A percentile compares a stretch with the other conserved stretches of the same genome.
Conservation (phyloP, 2,113 vertebrate species). For the Entelurus aequoreus region DNA sequence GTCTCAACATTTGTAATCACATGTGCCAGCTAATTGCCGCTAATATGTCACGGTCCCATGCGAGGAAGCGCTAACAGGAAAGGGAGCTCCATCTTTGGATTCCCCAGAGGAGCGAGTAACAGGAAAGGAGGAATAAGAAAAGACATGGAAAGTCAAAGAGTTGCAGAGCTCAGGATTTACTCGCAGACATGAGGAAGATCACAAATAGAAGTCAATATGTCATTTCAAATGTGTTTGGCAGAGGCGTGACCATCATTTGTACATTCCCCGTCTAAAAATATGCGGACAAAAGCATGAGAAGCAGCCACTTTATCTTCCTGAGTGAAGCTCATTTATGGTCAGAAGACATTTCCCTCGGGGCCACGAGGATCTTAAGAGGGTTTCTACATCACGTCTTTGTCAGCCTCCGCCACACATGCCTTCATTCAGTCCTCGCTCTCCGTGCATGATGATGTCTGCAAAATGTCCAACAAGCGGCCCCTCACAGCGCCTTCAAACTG, state of each 20-base stretch:
- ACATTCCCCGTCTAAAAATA: constrained; percentile 56
- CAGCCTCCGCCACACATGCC: constrained; percentile 24
- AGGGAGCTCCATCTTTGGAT: constrained; percentile 58
- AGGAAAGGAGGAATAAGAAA: constrained; percentile 37
- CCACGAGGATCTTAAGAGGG: constrained; percentile 13
- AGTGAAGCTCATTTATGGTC: constrained; percentile 29
- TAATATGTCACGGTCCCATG: constrained; percentile 16
- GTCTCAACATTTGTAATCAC: too few relatives aligned
- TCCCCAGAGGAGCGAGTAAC: constrained; percentile 68
- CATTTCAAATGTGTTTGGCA: constrained; percentile 41
- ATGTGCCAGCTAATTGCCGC: background rate
- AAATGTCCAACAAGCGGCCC: constrained; percentile 24
- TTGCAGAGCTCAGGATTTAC: constrained; percentile 10
- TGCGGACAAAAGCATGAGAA: constrained; percentile 43
- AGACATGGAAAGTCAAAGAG: constrained; percentile 54
- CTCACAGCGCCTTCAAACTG: constrained; percentile 5
- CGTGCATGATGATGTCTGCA: constrained; percentile 42
- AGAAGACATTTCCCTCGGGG: constrained; percentile 6
- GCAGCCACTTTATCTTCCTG: constrained; percentile 26
- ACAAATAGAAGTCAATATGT: constrained; percentile 28
- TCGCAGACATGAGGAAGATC: constrained; percentile 18
- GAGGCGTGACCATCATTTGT: constrained; percentile 48
- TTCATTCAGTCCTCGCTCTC: constrained; percentile 39
- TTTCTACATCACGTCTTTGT: constrained; percentile 38
- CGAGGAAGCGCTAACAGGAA: constrained; percentile 72